Evolutionary conservation across 2,888 invertebrate species (phyloP), one percentile per base, ranked within the genome.

Genomic region (Cataglyphis livida): DNA sequence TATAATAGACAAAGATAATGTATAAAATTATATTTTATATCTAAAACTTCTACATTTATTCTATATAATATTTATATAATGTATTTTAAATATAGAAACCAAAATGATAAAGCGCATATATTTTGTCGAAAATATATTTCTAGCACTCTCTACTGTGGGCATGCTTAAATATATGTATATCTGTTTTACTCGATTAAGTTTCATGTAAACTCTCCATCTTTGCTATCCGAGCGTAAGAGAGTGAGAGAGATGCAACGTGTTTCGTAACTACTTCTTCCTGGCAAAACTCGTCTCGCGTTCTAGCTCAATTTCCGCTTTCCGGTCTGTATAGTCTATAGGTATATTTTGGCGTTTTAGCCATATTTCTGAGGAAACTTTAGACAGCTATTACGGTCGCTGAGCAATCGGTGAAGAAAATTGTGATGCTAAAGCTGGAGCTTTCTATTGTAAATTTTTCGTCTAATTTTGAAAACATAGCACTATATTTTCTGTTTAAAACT

Each of bases 271-370:
- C 84, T 82, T 85, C 62, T 62, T 76, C 78, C 79, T 62, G 71
- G 76, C 83, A 75, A 79, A 84, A 86, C 87, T 87, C 84, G 74
- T 85, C 74, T 62, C 78, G 73, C 28, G 82, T 88, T 89, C 89
- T 83, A 74, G 65, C 83, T 88, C 87, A 87, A 90, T 90, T 90
- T 90, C 88, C 89, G 85, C 81, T 76, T 87, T 83, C 83, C 87
- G 85, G 79, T 85, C 61, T 83, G 61, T 48, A 78, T 81, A 38
- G 70, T 64, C 65, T 85, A 51, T 65, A 51, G 83, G 87, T 79
- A 84, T 83, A 81, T 85, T 86, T 83, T 81, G 78, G 82, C 68
- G 61, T 64, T 79, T 44, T 48, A 41, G 64, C 38, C 51, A 51
- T 41, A 59, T 68, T 70, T 79, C 78, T 48, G 32, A 70, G 59